Evolutionary conservation across 2,797 vertebrate species (phyloP), one percentile per base, ranked within the genome.

Genomic region (Tenualosa thibaudeaui): DNA sequence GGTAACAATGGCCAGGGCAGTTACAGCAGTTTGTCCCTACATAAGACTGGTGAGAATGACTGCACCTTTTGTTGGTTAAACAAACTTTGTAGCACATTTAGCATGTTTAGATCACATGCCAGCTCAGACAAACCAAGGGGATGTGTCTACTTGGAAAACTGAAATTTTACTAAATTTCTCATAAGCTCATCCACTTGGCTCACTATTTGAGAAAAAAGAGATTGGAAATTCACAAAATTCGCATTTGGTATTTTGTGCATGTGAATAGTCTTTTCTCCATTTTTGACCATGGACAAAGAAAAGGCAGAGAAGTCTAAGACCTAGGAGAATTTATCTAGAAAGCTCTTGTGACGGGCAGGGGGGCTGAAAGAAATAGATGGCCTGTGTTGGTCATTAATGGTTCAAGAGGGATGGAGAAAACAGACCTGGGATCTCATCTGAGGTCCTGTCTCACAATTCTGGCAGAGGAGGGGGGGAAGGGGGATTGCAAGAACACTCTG

Each of bases 371-470:
- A 91, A 82, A 91, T 90, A 93, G 93, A 94, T 92, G 62, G 93
- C 89, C 94, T 96, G 94, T 81, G 50, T 91, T 93, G 93, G 89
- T 93, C 95, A 91, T 95, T 94, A 93, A 86, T 88, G 83, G 0
- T 84, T 65, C 54, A 88, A 89, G 87, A 81, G 56, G 88, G 88
- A 95, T 93, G 86, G 87, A 87, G 85, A 93, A 94, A 95, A 92
- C 94, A 96, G 92, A 92, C 56, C 62, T 37, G 62, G 62, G 62
- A 75, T 75, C 68, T 75, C 68, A 75, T 75, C 68, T 46, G 84
- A 87, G 24, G 3, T 40, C 87, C 87, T 85, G 90, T 92, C 90
- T 87, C 87, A 91, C 85, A 87, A 89, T 88, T 75, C 13, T 75
- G 68, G 65, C 24, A 75, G 62, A 24, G 53, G 0, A 81, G 85